Percentiles rank a stretch among this genome's conserved stretches.
Conservation (phyloP, 2,797 vertebrate genomes). For the Pteronotus mesoamericanus region DNA sequence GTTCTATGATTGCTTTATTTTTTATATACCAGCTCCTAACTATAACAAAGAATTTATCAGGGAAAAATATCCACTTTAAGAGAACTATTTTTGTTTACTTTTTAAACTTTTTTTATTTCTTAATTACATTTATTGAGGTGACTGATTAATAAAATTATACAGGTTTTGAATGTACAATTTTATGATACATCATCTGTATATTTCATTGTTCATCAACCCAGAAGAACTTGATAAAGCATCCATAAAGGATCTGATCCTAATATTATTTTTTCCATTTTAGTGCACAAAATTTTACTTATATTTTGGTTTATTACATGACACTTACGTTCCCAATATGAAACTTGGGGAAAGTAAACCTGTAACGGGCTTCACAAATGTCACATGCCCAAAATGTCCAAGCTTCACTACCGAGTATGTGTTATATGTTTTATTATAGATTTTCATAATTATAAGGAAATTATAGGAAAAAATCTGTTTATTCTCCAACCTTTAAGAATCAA, state of each 20-base stretch:
- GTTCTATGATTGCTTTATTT: background rate
- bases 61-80: background rate
- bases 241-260: background rate
- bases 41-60: background rate
- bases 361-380: background rate
- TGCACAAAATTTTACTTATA: background rate
- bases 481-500: background rate
- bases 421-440: background rate
- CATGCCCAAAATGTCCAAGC: background rate
- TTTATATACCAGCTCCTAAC: background rate
- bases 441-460: background rate
- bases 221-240: background rate
- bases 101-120: background rate
- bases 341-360: background rate
- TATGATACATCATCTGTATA: background rate
- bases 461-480: background rate
- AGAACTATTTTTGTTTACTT: background rate
- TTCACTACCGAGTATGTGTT: background rate
- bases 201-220: background rate
- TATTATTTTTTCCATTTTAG: background rate
- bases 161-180: background rate
- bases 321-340: background rate
- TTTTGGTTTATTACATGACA: background rate
- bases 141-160: background rate
- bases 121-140: background rate